Base-by-base conservation (phyloP, 1,140 invertebrate species). In the Cryptotermes secundus region DNA sequence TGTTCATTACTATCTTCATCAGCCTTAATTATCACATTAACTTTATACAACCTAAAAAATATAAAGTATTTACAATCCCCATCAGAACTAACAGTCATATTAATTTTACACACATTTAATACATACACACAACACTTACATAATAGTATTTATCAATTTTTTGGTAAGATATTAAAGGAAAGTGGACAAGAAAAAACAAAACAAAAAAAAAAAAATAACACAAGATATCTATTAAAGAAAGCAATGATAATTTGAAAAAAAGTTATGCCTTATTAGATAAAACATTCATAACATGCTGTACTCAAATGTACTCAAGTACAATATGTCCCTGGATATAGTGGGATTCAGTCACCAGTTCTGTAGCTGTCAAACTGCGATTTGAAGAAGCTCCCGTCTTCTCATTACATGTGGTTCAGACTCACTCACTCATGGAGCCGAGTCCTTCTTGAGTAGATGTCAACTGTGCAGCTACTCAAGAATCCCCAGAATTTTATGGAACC, bases 11-110 rank as follows among this genome's bases (percentile, higher is more conserved):
- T 12, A 22, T 49, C 45, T 19, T 19, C 45, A 72, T 72, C 59
- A 72, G 59, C 59, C 59, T 72, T 72, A 72, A 72, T 72, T 72
- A 72, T 72, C 59, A n/a, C 59, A 72, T 59, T 59, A n/a, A n/a
- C n/a, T n/a, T n/a, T n/a, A n/a, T n/a, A n/a, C n/a, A n/a, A n/a
- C n/a, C n/a, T n/a, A n/a, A n/a, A n/a, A n/a, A n/a, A n/a, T n/a
- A n/a, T n/a, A n/a, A n/a, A n/a, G n/a, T n/a, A n/a, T n/a, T n/a
- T n/a, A n/a, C n/a, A n/a, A n/a, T n/a, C n/a, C n/a, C n/a, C n/a
- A n/a, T n/a, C n/a, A n/a, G n/a, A n/a, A n/a, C n/a, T n/a, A n/a
- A n/a, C n/a, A n/a, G n/a, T n/a, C n/a, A n/a, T n/a, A n/a, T n/a
- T n/a, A 31, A 72, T 12, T 72, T n/a, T 72, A 31, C 14, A 72